A percentile compares a stretch with the other conserved stretches of the same genome.
phyloP scores from a whole-genome alignment of 35 echinoderm and acorn worm genomes.

The Apostichopus californicus region DNA sequence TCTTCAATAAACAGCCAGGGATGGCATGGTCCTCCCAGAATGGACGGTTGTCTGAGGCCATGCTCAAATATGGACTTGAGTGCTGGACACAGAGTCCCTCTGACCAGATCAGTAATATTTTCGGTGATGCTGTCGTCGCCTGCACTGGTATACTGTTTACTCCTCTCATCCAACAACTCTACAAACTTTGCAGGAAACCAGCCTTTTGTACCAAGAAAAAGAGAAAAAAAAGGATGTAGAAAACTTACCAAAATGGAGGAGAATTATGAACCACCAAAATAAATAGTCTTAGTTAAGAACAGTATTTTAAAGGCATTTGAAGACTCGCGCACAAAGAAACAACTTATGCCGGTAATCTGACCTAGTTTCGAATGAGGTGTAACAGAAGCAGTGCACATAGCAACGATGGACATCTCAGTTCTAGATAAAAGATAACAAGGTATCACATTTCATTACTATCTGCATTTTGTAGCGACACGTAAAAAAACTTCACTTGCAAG shows the following conservation, averaged over 20 bases:
- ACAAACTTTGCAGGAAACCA: constrained; percentile 99
- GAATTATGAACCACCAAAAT: neutral
- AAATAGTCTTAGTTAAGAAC: no score
- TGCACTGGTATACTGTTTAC: constrained; percentile 95
- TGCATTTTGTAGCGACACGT: no score
- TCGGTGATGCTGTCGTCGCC: constrained; percentile 97
- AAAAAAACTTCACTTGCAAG: no score
- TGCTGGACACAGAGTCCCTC: constrained; percentile 83
- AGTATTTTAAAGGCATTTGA: no score
- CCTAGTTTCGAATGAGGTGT: no score
- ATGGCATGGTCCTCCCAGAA: constrained; percentile 88
- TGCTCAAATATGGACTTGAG: constrained; percentile 94
- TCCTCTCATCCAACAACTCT: constrained; percentile 94
- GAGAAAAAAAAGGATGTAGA: neutral
- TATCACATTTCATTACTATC: no score
- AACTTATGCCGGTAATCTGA: no score
- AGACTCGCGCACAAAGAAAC: no score
- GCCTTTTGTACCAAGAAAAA: constrained; percentile 40
- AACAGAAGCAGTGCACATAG: no score
- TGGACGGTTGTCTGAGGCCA: constrained; percentile 88
- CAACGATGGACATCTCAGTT: no score
- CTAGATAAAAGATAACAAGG: no score
- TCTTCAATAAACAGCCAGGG: constrained; percentile 99
- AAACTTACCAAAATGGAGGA: neutral
- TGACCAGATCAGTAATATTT: constrained; percentile 96